Conservation (phyloP, 2,797 vertebrate genomes). For the Pangasius mekongensis region DNA sequence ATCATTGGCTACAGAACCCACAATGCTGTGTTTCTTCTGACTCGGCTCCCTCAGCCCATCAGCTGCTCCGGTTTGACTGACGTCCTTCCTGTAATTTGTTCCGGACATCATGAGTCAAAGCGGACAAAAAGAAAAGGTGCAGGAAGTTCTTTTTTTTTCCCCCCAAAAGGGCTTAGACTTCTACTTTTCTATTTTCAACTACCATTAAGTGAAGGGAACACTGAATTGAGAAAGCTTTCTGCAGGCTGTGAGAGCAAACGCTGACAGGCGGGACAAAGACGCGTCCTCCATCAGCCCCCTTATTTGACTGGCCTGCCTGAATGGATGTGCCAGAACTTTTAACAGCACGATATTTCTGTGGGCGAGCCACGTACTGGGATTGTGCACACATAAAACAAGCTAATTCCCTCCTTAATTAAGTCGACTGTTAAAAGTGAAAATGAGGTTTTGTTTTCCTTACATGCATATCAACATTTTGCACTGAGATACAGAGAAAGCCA, state of each 20-base stretch:
- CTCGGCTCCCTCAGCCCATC: neutral
- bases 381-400: constrained; percentile 59
- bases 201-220: constrained; percentile 18
- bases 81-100: constrained; percentile 19
- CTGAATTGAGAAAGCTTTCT: constrained; percentile 26
- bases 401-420: constrained; percentile 75
- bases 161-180: neutral
- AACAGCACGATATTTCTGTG: constrained; percentile 20
- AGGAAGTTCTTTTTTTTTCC: neutral
- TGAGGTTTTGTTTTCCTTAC: constrained; percentile 70
- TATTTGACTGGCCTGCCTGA: constrained; percentile 6
- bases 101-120: constrained; percentile 7
- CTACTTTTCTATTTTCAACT: constrained; percentile 6
- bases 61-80: constrained; percentile 19
- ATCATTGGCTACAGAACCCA: neutral
- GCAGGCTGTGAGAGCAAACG: constrained; percentile 18
- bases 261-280: constrained; percentile 31
- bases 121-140: neutral
- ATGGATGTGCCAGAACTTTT: constrained; percentile 31
- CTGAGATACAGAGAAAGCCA: neutral
- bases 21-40: neutral
- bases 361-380: neutral
- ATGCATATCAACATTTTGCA: constrained; percentile 60
- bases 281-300: constrained; percentile 12
- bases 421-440: constrained; percentile 62